Evolutionary conservation across 2,797 vertebrate genomes (phyloP).

Genomic region (Lagocephalus sceleratus): DNA sequence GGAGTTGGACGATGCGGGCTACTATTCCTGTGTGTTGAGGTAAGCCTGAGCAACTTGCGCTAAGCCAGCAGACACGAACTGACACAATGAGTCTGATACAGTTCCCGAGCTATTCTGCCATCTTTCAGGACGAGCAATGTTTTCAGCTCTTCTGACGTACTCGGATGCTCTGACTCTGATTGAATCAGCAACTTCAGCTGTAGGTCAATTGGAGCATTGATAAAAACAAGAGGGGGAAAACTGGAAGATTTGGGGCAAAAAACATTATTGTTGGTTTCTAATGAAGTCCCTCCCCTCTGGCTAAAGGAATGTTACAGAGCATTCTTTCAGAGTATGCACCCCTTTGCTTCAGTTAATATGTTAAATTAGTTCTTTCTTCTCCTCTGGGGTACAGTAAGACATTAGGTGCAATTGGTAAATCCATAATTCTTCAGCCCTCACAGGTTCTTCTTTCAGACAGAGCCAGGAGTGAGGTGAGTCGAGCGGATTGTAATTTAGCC

Average conservation of each 20-base stretch:
- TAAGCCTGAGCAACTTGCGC: conserved; percentile 20
- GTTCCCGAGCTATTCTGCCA: too few relatives aligned
- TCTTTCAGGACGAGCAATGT: too few relatives aligned
- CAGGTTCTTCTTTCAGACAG: conserved; percentile 27
- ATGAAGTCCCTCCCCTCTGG: conserved; percentile 31
- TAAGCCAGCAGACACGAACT: too few relatives aligned
- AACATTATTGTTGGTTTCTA: neutral
- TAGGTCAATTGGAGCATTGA: too few relatives aligned
- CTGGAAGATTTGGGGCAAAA: too few relatives aligned
- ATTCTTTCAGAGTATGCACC: conserved; percentile 24
- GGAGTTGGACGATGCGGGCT: conserved; percentile 89
- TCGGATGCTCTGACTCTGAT: too few relatives aligned
- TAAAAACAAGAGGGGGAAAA: too few relatives aligned
- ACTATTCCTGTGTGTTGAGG: conserved; percentile 92
- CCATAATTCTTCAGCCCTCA: conserved; percentile 48
- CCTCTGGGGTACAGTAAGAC: conserved; percentile 51
- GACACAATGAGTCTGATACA: too few relatives aligned
- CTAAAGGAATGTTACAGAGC: conserved; percentile 30
- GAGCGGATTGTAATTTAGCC: conserved; percentile 21
- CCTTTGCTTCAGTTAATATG: conserved; percentile 44
- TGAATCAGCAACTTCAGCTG: too few relatives aligned
- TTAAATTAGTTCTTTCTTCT: conserved; percentile 58
- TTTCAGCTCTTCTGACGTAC: too few relatives aligned
- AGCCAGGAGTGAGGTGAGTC: conserved; percentile 18
- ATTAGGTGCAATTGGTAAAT: conserved; percentile 58